These are phyloP conservation scores for Metopia argyrocephala DNA, from an alignment of 2,888 invertebrate species.

Conservation along the genomic window DNA sequence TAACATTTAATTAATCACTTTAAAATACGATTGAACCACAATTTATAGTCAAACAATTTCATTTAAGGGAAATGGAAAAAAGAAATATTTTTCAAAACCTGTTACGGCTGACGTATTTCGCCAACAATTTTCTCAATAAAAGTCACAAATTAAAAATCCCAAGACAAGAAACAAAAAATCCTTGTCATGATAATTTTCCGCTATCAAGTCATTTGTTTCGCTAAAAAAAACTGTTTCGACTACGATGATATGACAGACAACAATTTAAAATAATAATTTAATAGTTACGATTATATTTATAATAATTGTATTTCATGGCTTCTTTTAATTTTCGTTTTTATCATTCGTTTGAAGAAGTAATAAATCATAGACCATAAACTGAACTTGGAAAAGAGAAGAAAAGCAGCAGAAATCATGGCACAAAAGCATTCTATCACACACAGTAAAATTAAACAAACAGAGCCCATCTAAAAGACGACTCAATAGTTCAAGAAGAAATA, in stretches of 20 bases:
- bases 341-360: neutral
- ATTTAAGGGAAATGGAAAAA: neutral
- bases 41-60: slow-evolving; percentile 11
- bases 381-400: neutral
- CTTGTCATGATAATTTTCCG: slow-evolving; percentile 54
- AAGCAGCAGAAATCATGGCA: neutral
- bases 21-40: slow-evolving; percentile 2
- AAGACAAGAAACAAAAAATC: slow-evolving; percentile 15
- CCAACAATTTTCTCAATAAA: slow-evolving; percentile 37
- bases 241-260: slow-evolving; percentile 24
- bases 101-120: slow-evolving; percentile 45
- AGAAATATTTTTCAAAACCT: slow-evolving; percentile 14
- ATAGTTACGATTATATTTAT: slow-evolving; percentile 34
- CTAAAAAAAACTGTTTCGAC: slow-evolving; percentile 6
- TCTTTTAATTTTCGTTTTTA: too few relatives aligned
- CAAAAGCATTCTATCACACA: slow-evolving; percentile 13
- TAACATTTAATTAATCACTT: slow-evolving; percentile 20
- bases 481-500: neutral
- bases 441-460: neutral
- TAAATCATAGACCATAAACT: slow-evolving; percentile 53
- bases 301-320: neutral
- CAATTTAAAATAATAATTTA: slow-evolving; percentile 35
- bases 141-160: neutral
- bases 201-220: slow-evolving; percentile 38
- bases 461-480: slow-evolving; percentile 13